Conservation (phyloP, 2,113 vertebrate genomes). For the Sialia sialis region DNA sequence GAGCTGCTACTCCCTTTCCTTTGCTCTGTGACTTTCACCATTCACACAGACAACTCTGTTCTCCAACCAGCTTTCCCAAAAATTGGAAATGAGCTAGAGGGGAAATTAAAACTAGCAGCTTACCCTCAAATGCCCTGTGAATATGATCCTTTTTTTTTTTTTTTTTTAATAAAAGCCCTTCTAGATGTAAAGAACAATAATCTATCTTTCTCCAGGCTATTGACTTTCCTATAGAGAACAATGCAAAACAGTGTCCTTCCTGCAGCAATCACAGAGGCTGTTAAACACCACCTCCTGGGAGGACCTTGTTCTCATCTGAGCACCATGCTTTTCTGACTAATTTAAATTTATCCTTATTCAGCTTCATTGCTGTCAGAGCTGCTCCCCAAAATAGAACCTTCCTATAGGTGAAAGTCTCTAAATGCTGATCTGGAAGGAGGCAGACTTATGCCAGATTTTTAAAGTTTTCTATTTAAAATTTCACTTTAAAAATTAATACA, state of each 20-base stretch:
- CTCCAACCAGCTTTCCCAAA: background rate
- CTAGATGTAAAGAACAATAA: background rate
- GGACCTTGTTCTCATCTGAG: background rate
- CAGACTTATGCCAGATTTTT: background rate
- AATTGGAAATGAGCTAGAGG: background rate
- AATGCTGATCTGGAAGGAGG: background rate
- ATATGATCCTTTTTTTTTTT: background rate
- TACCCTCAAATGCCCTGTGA: background rate
- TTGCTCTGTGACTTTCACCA: background rate
- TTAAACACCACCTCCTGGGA: background rate
- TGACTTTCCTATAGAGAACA: background rate
- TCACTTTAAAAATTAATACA: background rate
- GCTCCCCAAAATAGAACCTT: background rate
- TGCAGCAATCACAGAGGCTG: background rate
- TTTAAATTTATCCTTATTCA: conserved; percentile 4
- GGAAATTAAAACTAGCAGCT: background rate
- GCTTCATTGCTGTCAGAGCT: background rate
- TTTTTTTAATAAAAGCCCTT: background rate
- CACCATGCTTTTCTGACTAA: background rate
- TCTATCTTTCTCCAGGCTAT: conserved; percentile 17
- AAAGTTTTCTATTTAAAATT: background rate
- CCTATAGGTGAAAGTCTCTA: background rate
- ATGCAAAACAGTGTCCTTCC: background rate
- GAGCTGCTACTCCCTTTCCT: background rate
- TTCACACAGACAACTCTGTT: background rate